Evolutionary conservation across 2,113 vertebrate species (phyloP), one percentile per base, ranked within the genome.

Genomic region (Tachuris rubrigastra): DNA sequence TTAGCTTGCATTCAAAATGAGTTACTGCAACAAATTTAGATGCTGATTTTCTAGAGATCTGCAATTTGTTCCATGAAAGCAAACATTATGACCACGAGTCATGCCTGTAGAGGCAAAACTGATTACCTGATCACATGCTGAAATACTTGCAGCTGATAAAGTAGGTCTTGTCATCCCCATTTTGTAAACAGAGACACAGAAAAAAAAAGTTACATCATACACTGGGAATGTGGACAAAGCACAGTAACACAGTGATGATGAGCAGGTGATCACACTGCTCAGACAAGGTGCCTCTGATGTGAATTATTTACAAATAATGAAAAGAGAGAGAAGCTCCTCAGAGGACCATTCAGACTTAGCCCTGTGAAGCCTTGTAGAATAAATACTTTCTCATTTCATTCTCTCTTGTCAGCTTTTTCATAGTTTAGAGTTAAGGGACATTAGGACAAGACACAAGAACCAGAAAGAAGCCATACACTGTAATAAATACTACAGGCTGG

Each of bases 1-100:
- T 93, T 81, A 85, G 53, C 93, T 73, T 93, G 90, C 86, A 78
- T 96, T 95, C 83, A 78, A 74, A 95, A 94, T 94, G 65, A 96
- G 88, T 68, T 78, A 59, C 72, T 63, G 56, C 65, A 92, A 49
- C 65, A 93, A 92, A 96, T 84, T 74, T 91, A 93, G 90, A 67
- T 60, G n/a, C 60, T 65, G 56, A 31, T 90, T 95, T 95, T 90
- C 66, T 68, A 28, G 56, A 77, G 63, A 74, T 84, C 65, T 92
- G 52, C 39, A 83, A 21, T 93, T 96, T 88, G 31, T 93, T 96
- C 53, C 1, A 2, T 68, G 41, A 83, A 88, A 74, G 52, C 79
- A 71, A 86, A 56, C 21, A 17, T 37, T 50, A 67, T 65, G 56
- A 56, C 60, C 75, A 81, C 12, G 2, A 74, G 44, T 78, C 52